Base-by-base conservation (phyloP, 2,888 invertebrate genomes). In the Eurytoma californica region DNA sequence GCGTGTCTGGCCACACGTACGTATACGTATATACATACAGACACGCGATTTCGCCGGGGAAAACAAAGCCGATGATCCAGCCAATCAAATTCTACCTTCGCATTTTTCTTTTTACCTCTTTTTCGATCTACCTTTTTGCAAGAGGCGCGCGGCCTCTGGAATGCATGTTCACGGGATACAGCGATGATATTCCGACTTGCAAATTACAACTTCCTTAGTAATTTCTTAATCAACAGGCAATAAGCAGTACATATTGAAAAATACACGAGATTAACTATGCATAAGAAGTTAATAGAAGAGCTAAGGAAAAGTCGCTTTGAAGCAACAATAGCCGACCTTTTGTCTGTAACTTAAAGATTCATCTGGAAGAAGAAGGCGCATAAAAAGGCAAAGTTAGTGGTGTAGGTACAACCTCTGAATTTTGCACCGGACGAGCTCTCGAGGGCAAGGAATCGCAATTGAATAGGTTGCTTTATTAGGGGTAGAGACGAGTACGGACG, bases 1-100 rank as follows among this genome's bases (percentile, higher is more conserved):
- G 24, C 24, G 24, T 24, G 9, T 12, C 57, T 24, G 20, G 12
- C n/a, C 58, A 7, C 57, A 49, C 28, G 7, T 24, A 67, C n/a
- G 14, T 3, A 74, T 20, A 66, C 5, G 20, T 28, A 18, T 14
- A 28, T 2, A 20, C 51, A 1, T 12, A 20, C 28, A 28, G 28
- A 69, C 63, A 78, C 68, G 72, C 78, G 68, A 78, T 73, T 72
- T 61, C 66, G 39, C 58, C n/a, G 47, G 68, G 66, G 75, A 72
- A 80, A 80, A 80, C 75, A 79, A 75, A 75, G 70, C 60, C 72
- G 77, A 57, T 68, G 58, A 78, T 68, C 63, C 67, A 49, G 39
- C 70, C 75, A 76, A 80, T 80, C 79, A 80, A 72, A 51, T 67
- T 68, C 67, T 55, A 67, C 55, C 49, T 72, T 39, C 39, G 39